Base-by-base conservation (phyloP, 2,888 invertebrate species). In the Caenorhabditis sinica region DNA sequence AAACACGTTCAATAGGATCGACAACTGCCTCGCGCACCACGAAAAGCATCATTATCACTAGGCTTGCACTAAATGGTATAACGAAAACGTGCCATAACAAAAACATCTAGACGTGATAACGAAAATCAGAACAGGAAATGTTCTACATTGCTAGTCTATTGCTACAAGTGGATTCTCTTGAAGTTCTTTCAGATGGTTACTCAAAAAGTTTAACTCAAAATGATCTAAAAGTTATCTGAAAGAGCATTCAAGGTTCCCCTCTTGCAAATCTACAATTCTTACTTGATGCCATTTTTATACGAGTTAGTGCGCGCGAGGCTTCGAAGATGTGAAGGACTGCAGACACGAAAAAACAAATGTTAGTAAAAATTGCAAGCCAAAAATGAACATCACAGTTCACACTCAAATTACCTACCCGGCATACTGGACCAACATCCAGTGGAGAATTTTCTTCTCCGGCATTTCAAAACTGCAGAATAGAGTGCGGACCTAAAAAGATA, bases 381-480 rank as follows among this genome's bases (percentile, higher is more conserved):
- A 69, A 20, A 61, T 51, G 30, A 36, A 40, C 33, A 77, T 56
- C 53, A 66, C 65, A 23, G 49, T 9, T 61, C 53, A 77, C 69
- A 63, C 53, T 53, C 36, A 45, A 45, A n/a, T 9, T 51, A 65
- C 90, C 83, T 87, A 92, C 92, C 89, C 91, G n/a, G 92, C 90
- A 71, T 86, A 92, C 69, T 92, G 92, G 33, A 91, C 89, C n/a
- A 93, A 80, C 92, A 92, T 92, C 91, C 92, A 92, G 40, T 92
- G 90, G 13, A 92, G 88, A 65, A 92, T 90, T 68, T 91, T 90
- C 61, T 90, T 91, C 43, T 92, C 92, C 3, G 91, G 89, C 91
- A 92, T 92, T 69, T 92, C 92, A 74, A 92, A 92, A 72, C 90
- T 91, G 82, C 92, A 92, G 87, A 92, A 92, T 51, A 92, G 80